phyloP scores from a whole-genome alignment of 2,797 vertebrate genomes.

The Halcyon smyrnensis region DNA sequence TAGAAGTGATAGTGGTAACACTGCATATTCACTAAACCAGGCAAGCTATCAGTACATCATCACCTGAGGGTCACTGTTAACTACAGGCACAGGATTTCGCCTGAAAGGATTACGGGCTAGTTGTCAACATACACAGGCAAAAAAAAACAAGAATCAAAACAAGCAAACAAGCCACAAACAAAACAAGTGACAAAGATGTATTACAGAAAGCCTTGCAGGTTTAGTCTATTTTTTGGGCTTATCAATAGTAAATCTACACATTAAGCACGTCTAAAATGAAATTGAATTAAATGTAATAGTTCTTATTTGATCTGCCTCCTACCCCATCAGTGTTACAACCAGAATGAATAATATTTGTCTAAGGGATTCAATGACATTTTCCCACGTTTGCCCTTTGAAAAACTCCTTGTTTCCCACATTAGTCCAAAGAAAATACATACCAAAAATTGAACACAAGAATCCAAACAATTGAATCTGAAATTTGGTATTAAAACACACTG shows the following conservation, averaged over 20 bases:
- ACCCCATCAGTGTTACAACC: background rate
- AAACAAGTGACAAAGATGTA: background rate
- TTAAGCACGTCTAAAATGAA: background rate
- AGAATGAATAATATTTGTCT: background rate
- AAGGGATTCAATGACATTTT: background rate
- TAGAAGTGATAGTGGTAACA: background rate
- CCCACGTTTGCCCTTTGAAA: background rate
- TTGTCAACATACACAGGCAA: background rate
- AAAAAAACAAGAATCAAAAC: too few species aligned
- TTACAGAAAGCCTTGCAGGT: background rate
- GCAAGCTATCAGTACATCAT: background rate
- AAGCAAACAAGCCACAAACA: background rate
- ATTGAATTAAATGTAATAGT: background rate
- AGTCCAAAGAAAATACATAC: background rate
- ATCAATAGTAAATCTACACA: background rate
- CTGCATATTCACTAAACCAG: background rate
- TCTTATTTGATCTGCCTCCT: background rate
- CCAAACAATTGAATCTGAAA: accelerated
- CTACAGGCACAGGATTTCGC: background rate
- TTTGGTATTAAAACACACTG: accelerated
- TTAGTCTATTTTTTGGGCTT: background rate
- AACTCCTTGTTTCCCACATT: background rate
- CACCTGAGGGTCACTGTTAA: background rate
- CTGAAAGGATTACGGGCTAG: background rate
- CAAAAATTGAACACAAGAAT: background rate